Percentiles rank a stretch among this genome's conserved stretches.
phyloP scores from a whole-genome alignment of 2,888 invertebrate genomes.

The Sminthurides aquaticus region DNA sequence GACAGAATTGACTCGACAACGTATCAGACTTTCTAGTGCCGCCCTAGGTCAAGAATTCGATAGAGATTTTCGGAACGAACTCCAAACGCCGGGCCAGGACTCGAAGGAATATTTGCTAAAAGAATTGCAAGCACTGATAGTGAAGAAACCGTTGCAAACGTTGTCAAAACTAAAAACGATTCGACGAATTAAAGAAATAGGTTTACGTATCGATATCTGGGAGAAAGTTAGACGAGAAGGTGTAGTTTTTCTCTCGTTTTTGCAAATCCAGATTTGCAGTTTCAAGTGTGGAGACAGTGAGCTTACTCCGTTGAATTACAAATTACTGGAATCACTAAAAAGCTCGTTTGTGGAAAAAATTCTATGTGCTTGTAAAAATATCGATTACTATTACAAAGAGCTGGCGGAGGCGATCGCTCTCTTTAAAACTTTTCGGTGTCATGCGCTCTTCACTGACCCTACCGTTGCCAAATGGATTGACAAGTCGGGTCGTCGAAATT shows the following conservation, averaged over 20 bases:
- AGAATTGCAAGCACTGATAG: slow-evolving; percentile 11
- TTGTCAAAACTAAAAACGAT: slow-evolving; percentile 15
- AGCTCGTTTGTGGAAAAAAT: slow-evolving; percentile 4
- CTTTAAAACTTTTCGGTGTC: slow-evolving; percentile 16
- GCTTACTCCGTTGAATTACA: neutral
- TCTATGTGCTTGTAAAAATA: slow-evolving; percentile 11
- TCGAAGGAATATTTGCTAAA: slow-evolving; percentile 2
- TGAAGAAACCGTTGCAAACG: slow-evolving; percentile 10
- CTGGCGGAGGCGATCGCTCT: slow-evolving; percentile 9
- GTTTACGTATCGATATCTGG: slow-evolving; percentile 14
- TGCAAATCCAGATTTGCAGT: slow-evolving; percentile 13
- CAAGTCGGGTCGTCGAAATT: neutral
- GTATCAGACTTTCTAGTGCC: neutral
- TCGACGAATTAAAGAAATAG: slow-evolving; percentile 16
- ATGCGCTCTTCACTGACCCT: slow-evolving; percentile 15
- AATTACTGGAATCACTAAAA: neutral
- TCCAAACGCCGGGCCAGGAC: neutral
- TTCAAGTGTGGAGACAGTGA: slow-evolving; percentile 2
- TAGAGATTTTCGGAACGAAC: neutral
- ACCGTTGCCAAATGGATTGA: slow-evolving; percentile 9
- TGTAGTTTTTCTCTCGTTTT: slow-evolving; percentile 4
- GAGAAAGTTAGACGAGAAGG: slow-evolving; percentile 11
- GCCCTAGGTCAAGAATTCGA: neutral
- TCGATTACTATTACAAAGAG: slow-evolving; percentile 15
- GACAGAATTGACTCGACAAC: slow-evolving; percentile 14